phyloP scores from a whole-genome alignment of 2,113 vertebrate species.

The Meles meles region DNA sequence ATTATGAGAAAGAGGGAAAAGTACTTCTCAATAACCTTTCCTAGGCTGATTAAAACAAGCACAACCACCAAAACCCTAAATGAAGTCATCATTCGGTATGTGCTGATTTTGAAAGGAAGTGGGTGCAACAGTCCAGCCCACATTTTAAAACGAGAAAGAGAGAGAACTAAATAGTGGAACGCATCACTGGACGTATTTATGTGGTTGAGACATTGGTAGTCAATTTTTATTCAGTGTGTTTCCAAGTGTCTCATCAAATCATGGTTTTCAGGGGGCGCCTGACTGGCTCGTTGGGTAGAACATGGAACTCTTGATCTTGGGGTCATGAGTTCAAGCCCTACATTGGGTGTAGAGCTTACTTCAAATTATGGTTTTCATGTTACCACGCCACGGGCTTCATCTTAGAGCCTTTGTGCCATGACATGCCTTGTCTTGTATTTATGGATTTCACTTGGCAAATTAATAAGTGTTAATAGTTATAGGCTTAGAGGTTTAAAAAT shows the following conservation, averaged over 20 bases:
- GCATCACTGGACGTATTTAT: too few species aligned
- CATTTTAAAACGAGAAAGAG: background rate
- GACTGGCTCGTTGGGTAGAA: background rate
- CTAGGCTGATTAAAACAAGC: background rate
- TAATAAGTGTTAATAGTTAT: background rate
- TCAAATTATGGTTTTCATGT: background rate
- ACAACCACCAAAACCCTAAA: background rate
- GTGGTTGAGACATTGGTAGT: background rate
- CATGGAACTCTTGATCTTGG: background rate
- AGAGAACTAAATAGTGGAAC: background rate
- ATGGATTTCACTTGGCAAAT: background rate
- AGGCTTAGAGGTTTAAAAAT: background rate
- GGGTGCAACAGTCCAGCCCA: background rate
- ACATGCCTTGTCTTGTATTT: background rate
- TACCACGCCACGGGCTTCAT: background rate
- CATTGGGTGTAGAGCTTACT: background rate
- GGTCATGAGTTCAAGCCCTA: background rate
- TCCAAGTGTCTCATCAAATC: background rate
- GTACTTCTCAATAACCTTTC: background rate
- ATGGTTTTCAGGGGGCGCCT: background rate
- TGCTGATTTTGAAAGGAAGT: background rate
- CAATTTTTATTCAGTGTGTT: background rate
- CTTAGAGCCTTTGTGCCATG: fast-evolving
- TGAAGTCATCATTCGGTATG: background rate
- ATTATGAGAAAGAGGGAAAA: background rate